Base-by-base conservation (phyloP, 2,797 vertebrate genomes). In the Antrozous pallidus region DNA sequence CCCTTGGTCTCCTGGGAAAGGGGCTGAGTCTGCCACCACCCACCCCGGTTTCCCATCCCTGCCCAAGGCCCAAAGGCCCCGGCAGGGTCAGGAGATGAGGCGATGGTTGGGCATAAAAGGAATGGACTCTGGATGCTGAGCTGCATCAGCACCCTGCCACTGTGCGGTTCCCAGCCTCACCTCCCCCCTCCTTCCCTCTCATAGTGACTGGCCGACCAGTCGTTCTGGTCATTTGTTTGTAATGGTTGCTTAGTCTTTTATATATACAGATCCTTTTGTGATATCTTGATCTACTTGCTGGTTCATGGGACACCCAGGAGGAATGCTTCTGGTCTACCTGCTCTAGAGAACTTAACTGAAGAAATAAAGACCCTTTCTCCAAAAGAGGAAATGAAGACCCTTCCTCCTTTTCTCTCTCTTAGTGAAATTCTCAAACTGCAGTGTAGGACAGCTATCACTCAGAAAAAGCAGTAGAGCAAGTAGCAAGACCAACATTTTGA, bases 301-400 rank as follows among this genome's bases (percentile, higher is more conserved):
- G 24, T 65, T 90, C 26, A 85, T 5, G 6, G 28, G 26, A 51
- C 31, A 90, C 16, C 24, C 11, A 88, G 14, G 38, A 75, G 51
- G 51, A 90, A 84, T 18, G 22, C 20, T n/a, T 75, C 67, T 51
- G 13, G 33, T 84, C 9, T 36, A 69, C 49, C n/a, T 40, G 61
- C 45, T 93, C 51, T 71, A 88, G 51, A 73, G 22, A 40, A 94
- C 18, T 13, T 77, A 90, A 69, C 14, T 77, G 13, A 78, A 86
- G 22, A 88, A 74, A 86, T 31, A 12, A 94, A 77, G 17, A 54
- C 6, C 7, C 33, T 67, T 67, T 67, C 63, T 20, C 40, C 38
- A 56, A 74, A 87, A 42, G 8, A 78, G 81, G 17, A 88, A 74
- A 86, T 33, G 10, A 93, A 77, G 20, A 49, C 3, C 9, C 31